These are phyloP conservation scores for Synergus japonicus DNA, from an alignment of 2,888 invertebrate species.

Conservation along the genomic window DNA sequence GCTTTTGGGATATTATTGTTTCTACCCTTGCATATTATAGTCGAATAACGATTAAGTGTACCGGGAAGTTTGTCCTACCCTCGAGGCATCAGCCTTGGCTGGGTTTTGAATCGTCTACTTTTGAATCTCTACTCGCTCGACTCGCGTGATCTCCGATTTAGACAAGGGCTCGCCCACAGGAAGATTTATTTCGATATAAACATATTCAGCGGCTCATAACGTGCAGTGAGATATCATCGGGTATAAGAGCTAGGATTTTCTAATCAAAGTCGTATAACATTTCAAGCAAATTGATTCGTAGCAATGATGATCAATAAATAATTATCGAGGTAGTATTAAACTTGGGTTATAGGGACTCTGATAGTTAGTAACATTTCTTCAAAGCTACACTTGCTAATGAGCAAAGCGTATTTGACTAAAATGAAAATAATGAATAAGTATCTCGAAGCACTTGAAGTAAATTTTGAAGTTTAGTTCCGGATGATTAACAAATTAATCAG, in stretches of 20 bases:
- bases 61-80: constrained; percentile 70
- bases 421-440: too few relatives aligned
- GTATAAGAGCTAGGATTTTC: not conserved
- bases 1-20: constrained; percentile 71
- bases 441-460: too few relatives aligned
- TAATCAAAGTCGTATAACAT: not conserved
- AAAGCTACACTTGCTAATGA: too few relatives aligned
- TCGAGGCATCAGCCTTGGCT: constrained; percentile 64
- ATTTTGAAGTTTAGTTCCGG: too few relatives aligned
- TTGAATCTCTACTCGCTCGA: constrained; percentile 14
- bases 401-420: too few relatives aligned
- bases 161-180: not conserved
- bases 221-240: not conserved
- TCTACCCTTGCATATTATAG: constrained; percentile 75
- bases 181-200: constrained; percentile 16
- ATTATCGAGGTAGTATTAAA: too few relatives aligned
- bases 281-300: too few relatives aligned
- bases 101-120: constrained; percentile 49
- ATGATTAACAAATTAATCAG: too few relatives aligned
- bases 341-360: too few relatives aligned
- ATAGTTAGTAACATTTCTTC: too few relatives aligned
- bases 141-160: constrained; percentile 29
- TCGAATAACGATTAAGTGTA: constrained; percentile 72
- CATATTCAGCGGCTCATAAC: constrained; percentile 8
- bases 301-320: too few relatives aligned